Evolutionary conservation across 2,888 invertebrate species (phyloP), one percentile per base, ranked within the genome.

Genomic region (Palloptera scutellata): DNA sequence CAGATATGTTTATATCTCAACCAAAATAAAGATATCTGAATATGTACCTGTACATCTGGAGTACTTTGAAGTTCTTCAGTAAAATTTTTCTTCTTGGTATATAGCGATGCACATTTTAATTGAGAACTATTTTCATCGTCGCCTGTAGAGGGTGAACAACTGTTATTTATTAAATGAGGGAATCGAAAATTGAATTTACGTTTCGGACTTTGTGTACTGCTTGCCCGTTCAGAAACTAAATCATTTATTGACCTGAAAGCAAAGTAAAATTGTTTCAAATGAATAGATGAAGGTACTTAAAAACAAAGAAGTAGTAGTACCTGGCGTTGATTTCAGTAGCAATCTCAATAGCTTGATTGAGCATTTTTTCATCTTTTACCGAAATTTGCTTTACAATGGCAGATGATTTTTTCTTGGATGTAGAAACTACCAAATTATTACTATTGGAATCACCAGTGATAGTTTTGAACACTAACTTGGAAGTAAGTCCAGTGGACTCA

Each of bases 311-410:
- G 3, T n/a, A n/a, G 30, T 6, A 30, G 10, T 83, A 91, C 87
- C 89, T 88, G 59, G 91, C 90, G 55, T 95, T 95, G 69, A 97
- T 89, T 86, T 97, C 96, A 83, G 95, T 95, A 19, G 96, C 97
- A 86, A 97, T 89, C 63, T 95, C 95, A 70, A 97, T 96, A 0
- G 97, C 97, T 19, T 93, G 93, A 77, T 97, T 95, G 69, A 98
- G 87, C 10, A 95, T 94, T 83, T 91, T 94, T 83, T 95, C 92
- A 80, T 97, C 97, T 70, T 96, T 92, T 0, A 96, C 93, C 12
- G 97, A 97, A 86, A 98, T 96, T 3, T 92, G 95, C 84, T 97
- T 97, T 80, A 97, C 92, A 1, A 79, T 79, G 0, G 89, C 87
- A 30, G 87, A 86, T 42, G 81, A 75, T 63, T 84, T 84, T 70